These are phyloP conservation scores for Subacronicta megacephala DNA, from an alignment of 2,888 invertebrate species.

Conservation along the genomic window DNA sequence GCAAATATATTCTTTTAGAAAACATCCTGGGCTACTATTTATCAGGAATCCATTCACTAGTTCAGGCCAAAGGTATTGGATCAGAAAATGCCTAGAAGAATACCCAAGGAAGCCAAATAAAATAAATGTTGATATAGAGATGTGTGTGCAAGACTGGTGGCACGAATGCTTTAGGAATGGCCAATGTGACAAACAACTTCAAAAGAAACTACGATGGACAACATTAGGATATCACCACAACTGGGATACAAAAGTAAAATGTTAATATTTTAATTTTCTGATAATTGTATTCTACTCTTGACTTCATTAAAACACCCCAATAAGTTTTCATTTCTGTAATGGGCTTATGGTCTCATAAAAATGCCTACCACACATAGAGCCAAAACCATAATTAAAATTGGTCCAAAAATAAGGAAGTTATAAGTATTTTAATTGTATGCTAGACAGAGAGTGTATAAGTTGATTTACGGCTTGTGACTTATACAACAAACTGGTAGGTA, in stretches of 20 bases:
- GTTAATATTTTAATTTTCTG: conserved; percentile 51
- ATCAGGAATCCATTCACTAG: conserved; percentile 95
- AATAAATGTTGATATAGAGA: conserved; percentile 91
- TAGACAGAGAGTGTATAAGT: no score
- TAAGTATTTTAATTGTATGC: no score
- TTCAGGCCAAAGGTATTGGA: conserved; percentile 95
- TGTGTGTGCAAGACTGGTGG: conserved; percentile 91
- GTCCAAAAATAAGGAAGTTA: no score
- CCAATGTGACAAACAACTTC: conserved; percentile 73
- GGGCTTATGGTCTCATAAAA: no score
- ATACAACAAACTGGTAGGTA: no score
- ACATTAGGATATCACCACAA: conserved; percentile 99
- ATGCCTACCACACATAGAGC: no score
- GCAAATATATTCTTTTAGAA: conserved; percentile 90
- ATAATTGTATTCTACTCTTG: no score
- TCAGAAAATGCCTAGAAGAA: conserved; percentile 92
- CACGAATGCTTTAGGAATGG: conserved; percentile 85
- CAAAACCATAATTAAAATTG: no score
- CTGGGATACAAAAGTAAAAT: conserved; percentile 97
- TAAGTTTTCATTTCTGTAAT: no score
- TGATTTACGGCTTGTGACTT: no score
- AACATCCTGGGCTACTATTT: conserved; percentile 93
- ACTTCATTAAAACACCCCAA: no score
- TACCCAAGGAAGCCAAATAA: conserved; percentile 93
- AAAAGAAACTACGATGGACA: conserved; percentile 94